Evolutionary conservation across 2,797 vertebrate species (phyloP).

Genomic region (Oryzias sinensis): DNA sequence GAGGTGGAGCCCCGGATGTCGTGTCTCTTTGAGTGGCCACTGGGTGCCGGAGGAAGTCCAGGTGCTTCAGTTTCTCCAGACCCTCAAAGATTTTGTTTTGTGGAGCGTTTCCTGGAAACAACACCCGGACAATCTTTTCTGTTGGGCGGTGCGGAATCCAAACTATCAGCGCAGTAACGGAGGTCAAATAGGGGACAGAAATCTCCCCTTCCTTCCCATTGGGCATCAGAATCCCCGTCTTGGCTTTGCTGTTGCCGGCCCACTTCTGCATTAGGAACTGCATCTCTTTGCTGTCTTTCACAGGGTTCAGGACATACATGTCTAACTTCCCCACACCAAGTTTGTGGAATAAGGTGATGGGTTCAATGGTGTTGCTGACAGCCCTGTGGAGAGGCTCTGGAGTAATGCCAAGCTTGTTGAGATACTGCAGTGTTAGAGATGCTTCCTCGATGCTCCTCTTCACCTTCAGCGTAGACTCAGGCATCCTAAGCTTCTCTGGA

Average conservation of each 20-base stretch:
- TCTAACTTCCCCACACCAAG: slow-evolving; percentile 96
- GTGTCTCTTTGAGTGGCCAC: slow-evolving; percentile 95
- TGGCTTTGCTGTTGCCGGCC: slow-evolving; percentile 98
- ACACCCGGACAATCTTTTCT: slow-evolving; percentile 95
- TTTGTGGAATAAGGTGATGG: slow-evolving; percentile 96
- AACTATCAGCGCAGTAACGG: slow-evolving; percentile 95
- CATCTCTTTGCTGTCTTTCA: slow-evolving; percentile 99
- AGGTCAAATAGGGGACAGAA: slow-evolving; percentile 97
- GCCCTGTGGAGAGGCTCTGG: slow-evolving; percentile 92
- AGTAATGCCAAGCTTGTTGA: slow-evolving; percentile 91
- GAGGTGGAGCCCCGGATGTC: slow-evolving; percentile 82
- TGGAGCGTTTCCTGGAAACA: slow-evolving; percentile 97
- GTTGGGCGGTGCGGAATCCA: slow-evolving; percentile 95
- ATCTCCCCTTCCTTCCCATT: slow-evolving; percentile 98
- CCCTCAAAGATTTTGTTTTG: slow-evolving; percentile 99
- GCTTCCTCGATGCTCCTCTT: slow-evolving; percentile 98
- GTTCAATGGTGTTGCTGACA: slow-evolving; percentile 92
- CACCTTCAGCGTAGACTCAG: slow-evolving; percentile 91
- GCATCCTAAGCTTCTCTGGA: slow-evolving; percentile 91
- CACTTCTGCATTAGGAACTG: slow-evolving; percentile 99
- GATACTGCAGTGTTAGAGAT: slow-evolving; percentile 92
- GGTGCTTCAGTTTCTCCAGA: slow-evolving; percentile 93
- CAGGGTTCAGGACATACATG: slow-evolving; percentile 96
- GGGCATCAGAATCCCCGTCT: slow-evolving; percentile 92
- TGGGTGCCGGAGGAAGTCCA: slow-evolving; percentile 94